These are phyloP conservation scores for Sussaba pulchella DNA, from an alignment of 2,888 invertebrate genomes.

Conservation along the genomic window DNA sequence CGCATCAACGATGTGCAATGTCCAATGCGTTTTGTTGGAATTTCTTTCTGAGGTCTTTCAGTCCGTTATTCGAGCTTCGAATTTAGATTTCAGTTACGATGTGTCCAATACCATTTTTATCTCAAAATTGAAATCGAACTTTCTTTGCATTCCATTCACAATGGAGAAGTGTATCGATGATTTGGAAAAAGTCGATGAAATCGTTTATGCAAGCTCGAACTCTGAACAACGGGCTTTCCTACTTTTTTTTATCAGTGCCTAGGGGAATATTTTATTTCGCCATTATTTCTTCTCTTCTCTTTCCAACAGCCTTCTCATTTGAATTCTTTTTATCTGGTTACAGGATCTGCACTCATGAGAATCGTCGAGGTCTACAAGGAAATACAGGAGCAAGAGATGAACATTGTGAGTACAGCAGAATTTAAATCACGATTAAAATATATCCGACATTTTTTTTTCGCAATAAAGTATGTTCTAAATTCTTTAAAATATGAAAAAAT, in stretches of 20 bases:
- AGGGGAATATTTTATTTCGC: not conserved
- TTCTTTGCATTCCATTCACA: not conserved
- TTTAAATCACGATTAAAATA: not conserved
- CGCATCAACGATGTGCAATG: not conserved
- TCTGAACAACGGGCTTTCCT: not conserved
- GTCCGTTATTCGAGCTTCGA: not conserved
- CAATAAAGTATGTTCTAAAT: too few relatives aligned
- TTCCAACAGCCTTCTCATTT: not conserved
- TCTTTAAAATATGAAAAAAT: too few relatives aligned
- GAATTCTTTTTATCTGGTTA: slow-evolving; percentile 80
- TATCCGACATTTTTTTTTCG: too few relatives aligned
- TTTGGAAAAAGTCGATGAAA: not conserved
- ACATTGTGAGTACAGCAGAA: slow-evolving; percentile 90
- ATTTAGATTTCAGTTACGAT: not conserved
- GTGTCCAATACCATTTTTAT: not conserved
- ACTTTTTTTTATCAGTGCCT: not conserved
- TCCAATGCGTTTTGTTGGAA: not conserved
- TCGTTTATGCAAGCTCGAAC: too few relatives aligned
- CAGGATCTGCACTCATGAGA: slow-evolving; percentile 96
- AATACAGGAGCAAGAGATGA: slow-evolving; percentile 97
- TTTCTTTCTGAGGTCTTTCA: not conserved
- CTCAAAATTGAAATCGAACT: not conserved
- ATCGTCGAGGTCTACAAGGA: slow-evolving; percentile 97
- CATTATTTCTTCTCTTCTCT: not conserved
- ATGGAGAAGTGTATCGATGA: not conserved